Base-by-base conservation (phyloP, 2,888 invertebrate genomes). In the Brenthis hecate region DNA sequence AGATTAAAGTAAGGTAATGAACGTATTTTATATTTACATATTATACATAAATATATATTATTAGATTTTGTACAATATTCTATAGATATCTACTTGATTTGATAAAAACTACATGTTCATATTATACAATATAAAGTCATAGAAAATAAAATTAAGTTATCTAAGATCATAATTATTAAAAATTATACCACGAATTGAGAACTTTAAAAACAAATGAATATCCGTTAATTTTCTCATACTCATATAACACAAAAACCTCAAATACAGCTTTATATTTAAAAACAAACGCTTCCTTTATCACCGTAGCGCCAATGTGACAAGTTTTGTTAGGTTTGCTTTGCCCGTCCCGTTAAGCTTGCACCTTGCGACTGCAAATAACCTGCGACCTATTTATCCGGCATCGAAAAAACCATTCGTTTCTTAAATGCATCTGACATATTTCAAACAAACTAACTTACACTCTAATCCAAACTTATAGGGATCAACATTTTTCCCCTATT, bases 341-440 rank as follows among this genome's bases (percentile, higher is more conserved):
- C 83, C 81, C 85, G 84, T 86, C 82, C 91, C 91, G 91, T 92
- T 91, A 73, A 66, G 74, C 76, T 80, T 87, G 89, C 92, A 92
- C 92, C 92, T 92, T 92, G 92, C 92, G 83, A 81, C 84, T 81
- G 85, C 86, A 89, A 89, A 89, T 91, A 92, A 92, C 92, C 91
- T 92, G 91, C 90, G 91, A 91, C 91, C 91, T 90, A 87, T 86
- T 88, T 89, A 88, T 88, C 87, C 87, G 84, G 86, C 78, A 73
- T 70, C 72, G 75, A 82, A 85, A 88, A 91, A 89, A 80, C 75
- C 36, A 77, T 80, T 76, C 75, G 69, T 75, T 68, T 71, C 71
- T 78, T 79, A 76, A 23, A 56, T 23, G 2, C 19, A 43, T 23
- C 11, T 62, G 13, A 0, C 50, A 63, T 68, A 43, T 14, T 32